Evolutionary conservation across 2,113 vertebrate genomes (phyloP).

Genomic region (Gracilinanus agilis): DNA sequence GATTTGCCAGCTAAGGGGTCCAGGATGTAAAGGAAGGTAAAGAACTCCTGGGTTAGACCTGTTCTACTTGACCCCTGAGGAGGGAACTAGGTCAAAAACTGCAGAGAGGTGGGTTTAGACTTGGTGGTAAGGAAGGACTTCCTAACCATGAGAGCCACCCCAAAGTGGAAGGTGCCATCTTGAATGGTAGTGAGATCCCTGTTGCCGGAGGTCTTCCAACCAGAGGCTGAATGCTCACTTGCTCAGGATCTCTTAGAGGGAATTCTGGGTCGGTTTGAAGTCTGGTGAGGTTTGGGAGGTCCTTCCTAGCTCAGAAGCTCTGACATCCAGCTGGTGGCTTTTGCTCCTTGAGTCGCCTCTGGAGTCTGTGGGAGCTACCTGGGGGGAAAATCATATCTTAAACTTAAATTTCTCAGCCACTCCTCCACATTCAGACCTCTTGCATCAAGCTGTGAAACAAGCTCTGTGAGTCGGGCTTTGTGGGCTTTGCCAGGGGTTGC

Average conservation of each 20-base stretch:
- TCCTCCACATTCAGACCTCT: background rate
- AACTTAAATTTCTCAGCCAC: background rate
- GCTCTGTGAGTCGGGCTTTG: background rate
- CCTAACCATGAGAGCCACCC: background rate
- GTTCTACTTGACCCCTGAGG: background rate
- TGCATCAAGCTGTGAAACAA: background rate
- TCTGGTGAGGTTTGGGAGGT: background rate
- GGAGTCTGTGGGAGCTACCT: background rate
- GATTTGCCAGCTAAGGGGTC: no score
- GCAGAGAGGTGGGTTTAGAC: background rate
- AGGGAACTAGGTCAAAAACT: background rate
- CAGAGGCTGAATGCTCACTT: background rate
- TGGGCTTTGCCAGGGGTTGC: background rate
- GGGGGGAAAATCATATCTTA: background rate
- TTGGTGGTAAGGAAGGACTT: background rate
- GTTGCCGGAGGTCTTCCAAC: background rate
- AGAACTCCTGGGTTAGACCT: background rate
- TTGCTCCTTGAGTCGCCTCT: background rate
- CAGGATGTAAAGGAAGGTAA: background rate
- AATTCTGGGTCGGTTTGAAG: background rate
- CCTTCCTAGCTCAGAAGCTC: background rate
- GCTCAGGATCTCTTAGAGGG: background rate
- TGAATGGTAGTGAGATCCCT: background rate
- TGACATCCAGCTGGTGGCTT: background rate
- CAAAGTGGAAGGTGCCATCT: no score